Evolutionary conservation across 2,797 vertebrate species (phyloP), one percentile per base, ranked within the genome.

Genomic region (Pelochelys cantorii): DNA sequence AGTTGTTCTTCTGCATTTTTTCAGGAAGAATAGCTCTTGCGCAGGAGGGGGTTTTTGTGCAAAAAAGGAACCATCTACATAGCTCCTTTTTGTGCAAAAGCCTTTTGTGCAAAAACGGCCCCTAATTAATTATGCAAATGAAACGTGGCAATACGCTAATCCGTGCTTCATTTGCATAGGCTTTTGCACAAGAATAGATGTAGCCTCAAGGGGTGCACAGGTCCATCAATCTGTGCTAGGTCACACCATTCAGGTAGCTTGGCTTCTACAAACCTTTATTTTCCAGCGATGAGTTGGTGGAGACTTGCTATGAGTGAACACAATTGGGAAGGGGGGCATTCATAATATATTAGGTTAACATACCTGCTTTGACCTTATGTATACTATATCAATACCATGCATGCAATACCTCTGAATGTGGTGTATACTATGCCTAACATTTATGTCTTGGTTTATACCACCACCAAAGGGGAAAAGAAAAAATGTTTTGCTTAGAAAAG

Each of bases 381-480:
- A 34, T 37, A 71, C 20, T 71, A 37, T 71, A 37, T 34, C n/a
- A 71, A 71, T 71, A 37, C 5, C 34, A 37, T 22, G 68, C 10
- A 11, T 37, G 20, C 3, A 34, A 23, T 37, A 71, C 68, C n/a
- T 68, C 20, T 68, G 10, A 68, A 68, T 7, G 65, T 68, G 20
- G 20, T 37, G n/a, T 68, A 34, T 34, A 68, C 8, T 34, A 23
- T 4, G 22, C 65, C 10, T 71, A 37, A 71, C n/a, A 34, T 71
- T 71, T 71, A 37, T 71, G 31, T 65, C 31, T 65, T 65, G 62
- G 31, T 7, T 11, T 87, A 52, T 81, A 88, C n/a, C 92, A 84
- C 59, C 74, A 29, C 55, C 90, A 96, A 89, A 81, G 84, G 79
- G n/a, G 65, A 93, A 71, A 37, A 71, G 25, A 85, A 95, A 96